Conservation (phyloP, 2,888 invertebrate genomes). For the Patella depressa region DNA sequence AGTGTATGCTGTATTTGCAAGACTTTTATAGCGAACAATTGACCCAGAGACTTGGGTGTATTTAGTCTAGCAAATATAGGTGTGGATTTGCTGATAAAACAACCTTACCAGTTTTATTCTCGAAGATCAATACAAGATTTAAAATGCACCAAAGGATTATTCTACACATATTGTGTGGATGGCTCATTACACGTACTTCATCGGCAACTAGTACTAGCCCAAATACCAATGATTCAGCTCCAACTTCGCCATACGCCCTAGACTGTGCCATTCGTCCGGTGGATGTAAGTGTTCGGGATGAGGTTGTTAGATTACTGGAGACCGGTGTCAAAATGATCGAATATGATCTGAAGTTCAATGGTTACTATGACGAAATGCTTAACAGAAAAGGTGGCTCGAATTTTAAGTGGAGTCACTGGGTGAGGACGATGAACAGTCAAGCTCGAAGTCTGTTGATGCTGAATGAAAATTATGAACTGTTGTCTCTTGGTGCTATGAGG, state of each 20-base stretch:
- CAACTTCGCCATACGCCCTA: background rate
- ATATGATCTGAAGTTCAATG: background rate
- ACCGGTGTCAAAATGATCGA: background rate
- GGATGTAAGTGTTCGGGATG: background rate
- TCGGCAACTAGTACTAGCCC: too few species aligned
- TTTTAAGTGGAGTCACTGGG: slow-evolving; percentile 42
- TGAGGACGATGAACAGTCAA: slow-evolving; percentile 48
- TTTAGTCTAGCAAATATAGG: too few species aligned
- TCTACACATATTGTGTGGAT: too few species aligned
- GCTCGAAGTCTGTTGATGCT: slow-evolving; percentile 58
- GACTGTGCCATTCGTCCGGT: background rate
- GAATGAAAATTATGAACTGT: slow-evolving; percentile 56
- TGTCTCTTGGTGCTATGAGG: slow-evolving; percentile 53
- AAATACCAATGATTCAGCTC: too few species aligned
- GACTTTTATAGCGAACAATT: too few species aligned
- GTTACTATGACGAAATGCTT: background rate
- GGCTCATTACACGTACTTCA: too few species aligned
- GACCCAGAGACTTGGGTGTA: too few species aligned
- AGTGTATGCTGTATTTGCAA: too few species aligned
- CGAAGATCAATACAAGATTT: too few species aligned
- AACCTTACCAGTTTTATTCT: too few species aligned
- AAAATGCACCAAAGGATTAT: too few species aligned
- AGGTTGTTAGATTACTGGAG: background rate
- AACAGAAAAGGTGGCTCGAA: background rate
- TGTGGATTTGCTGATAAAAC: too few species aligned